A percentile compares a stretch with the other conserved stretches of the same genome.
These are phyloP conservation scores for Euphydryas editha DNA, from an alignment of 2,888 invertebrate species.

Conservation along the genomic window DNA sequence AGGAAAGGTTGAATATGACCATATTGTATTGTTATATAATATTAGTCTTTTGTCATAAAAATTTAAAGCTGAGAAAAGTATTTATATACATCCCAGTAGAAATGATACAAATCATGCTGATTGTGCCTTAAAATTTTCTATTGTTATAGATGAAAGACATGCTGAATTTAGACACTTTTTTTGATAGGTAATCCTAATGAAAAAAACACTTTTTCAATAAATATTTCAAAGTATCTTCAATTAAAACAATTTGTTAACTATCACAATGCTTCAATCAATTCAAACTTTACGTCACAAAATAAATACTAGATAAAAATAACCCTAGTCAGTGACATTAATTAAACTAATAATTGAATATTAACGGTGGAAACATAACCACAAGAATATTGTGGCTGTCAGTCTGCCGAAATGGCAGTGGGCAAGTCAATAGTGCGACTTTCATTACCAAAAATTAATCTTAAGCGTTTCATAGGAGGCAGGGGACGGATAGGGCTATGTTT, in stretches of 20 bases:
- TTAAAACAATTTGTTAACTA: constrained; percentile 67
- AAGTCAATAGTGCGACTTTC: constrained; percentile 95
- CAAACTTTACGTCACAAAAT: constrained; percentile 73
- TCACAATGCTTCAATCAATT: constrained; percentile 66
- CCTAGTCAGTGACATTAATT: constrained; percentile 81
- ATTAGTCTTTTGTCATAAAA: constrained; percentile 33
- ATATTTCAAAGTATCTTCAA: constrained; percentile 56
- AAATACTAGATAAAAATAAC: constrained; percentile 78
- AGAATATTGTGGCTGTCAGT: constrained; percentile 77
- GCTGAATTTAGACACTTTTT: constrained; percentile 23
- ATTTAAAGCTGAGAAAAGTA: constrained; percentile 32
- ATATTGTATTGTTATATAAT: constrained; percentile 24
- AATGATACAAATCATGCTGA: constrained; percentile 30
- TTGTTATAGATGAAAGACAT: neutral
- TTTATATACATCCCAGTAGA: constrained; percentile 27
- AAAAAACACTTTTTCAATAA: constrained; percentile 32
- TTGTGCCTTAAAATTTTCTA: constrained; percentile 7
- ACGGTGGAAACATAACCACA: constrained; percentile 80
- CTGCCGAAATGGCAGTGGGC: constrained; percentile 88
- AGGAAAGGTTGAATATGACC: constrained; percentile 4
- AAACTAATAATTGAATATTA: constrained; percentile 80
- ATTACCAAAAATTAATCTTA: constrained; percentile 94
- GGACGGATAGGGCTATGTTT: constrained; percentile 82
- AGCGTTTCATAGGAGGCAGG: constrained; percentile 91
- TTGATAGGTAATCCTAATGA: constrained; percentile 9